A percentile compares a stretch with the other conserved stretches of the same genome.
These are phyloP conservation scores for Bursaphelenchus okinawaensis DNA, from an alignment of 2,888 invertebrate genomes.

Conservation along the genomic window DNA sequence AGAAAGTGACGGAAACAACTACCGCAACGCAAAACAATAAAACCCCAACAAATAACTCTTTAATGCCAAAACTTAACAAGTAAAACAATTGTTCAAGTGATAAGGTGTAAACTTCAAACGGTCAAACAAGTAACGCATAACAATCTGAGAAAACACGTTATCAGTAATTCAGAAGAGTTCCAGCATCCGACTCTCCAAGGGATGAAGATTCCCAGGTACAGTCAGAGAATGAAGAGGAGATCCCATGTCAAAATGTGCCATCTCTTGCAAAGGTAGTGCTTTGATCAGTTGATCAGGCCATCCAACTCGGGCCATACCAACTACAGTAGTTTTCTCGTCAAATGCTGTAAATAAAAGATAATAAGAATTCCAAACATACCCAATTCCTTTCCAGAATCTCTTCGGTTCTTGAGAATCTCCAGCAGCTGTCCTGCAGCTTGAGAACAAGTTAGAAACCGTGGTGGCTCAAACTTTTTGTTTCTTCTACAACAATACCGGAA, in stretches of 20 bases:
- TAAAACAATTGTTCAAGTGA: no score
- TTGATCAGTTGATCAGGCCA: constrained; percentile 68
- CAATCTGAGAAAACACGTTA: no score
- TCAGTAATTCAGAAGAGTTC: neutral
- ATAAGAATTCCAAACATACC: constrained; percentile 6
- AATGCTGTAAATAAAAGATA: constrained; percentile 54
- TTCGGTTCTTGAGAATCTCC: constrained; percentile 65
- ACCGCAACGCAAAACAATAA: no score
- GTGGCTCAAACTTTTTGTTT: constrained; percentile 73
- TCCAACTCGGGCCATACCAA: constrained; percentile 87
- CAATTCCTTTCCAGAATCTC: constrained; percentile 21
- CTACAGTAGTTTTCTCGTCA: constrained; percentile 66
- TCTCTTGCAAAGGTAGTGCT: constrained; percentile 66
- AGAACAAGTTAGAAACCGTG: constrained; percentile 82
- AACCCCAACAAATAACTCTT: no score
- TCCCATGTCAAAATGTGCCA: constrained; percentile 74
- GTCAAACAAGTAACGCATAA: no score
- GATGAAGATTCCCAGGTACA: constrained; percentile 77
- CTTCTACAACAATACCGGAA: constrained; percentile 10
- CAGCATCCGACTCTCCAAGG: constrained; percentile 67
- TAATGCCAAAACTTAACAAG: no score
- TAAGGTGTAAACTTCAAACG: no score
- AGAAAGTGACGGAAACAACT: no score
- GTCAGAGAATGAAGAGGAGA: constrained; percentile 87
- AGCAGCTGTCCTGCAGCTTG: constrained; percentile 81